phyloP scores from a whole-genome alignment of 1,140 invertebrate species.

The Anastrepha ludens region DNA sequence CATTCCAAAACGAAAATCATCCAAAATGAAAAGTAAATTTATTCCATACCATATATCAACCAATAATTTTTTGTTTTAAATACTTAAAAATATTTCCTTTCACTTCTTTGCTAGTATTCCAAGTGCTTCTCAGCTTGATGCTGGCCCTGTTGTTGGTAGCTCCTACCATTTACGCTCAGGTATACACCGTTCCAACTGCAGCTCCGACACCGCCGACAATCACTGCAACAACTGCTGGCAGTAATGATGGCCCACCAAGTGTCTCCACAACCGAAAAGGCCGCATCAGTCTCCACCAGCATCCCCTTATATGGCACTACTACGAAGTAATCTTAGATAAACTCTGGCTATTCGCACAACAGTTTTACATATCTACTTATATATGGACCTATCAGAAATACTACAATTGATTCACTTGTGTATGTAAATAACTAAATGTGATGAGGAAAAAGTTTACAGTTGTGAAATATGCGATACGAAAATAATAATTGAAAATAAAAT shows the following conservation, averaged over 20 bases:
- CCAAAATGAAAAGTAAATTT: slow-evolving; percentile 49
- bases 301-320: slow-evolving; percentile 51
- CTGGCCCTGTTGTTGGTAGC: neutral
- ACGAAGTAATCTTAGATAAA: neutral
- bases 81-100: neutral
- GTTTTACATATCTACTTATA: too few species aligned
- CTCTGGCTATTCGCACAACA: too few species aligned
- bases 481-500: too few species aligned
- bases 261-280: slow-evolving; percentile 5
- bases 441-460: too few species aligned
- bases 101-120: neutral
- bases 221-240: too few species aligned
- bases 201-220: slow-evolving; percentile 63
- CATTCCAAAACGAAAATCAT: neutral
- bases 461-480: too few species aligned
- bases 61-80: neutral
- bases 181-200: slow-evolving; percentile 59
- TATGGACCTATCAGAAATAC: too few species aligned
- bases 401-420: too few species aligned
- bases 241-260: slow-evolving; percentile 58
- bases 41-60: neutral
- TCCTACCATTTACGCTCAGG: neutral
- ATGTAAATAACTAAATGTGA: too few species aligned
- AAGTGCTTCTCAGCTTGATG: slow-evolving; percentile 30
- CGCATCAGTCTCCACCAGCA: slow-evolving; percentile 54